Percentiles rank a stretch among this genome's conserved stretches.
These are phyloP conservation scores for Chromoteleia sp. DNA, from an alignment of 2,888 invertebrate species.

Conservation along the genomic window DNA sequence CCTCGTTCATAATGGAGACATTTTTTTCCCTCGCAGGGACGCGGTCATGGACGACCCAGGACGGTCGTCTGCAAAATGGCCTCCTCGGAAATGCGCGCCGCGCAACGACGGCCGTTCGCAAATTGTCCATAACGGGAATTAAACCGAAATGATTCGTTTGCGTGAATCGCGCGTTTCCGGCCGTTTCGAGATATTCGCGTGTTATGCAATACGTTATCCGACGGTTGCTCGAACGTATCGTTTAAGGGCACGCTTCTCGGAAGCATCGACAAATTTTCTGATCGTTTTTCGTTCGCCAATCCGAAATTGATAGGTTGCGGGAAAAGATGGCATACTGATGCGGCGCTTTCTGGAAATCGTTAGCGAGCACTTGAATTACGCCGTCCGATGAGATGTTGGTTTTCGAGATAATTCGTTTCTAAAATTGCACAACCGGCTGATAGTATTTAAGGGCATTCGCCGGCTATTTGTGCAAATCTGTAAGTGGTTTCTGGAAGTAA, in stretches of 20 bases:
- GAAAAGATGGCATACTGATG: constrained; percentile 42
- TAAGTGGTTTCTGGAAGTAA: constrained; percentile 42
- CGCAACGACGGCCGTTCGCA: constrained; percentile 48
- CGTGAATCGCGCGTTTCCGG: constrained; percentile 52
- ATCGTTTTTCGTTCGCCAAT: constrained; percentile 19
- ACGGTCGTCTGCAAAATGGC: constrained; percentile 54
- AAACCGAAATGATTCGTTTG: constrained; percentile 38
- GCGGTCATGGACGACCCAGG: no score
- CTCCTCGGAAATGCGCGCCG: constrained; percentile 42
- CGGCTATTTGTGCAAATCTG: constrained; percentile 37
- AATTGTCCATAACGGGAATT: constrained; percentile 65
- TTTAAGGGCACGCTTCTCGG: constrained; percentile 29
- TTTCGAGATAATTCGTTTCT: constrained; percentile 41
- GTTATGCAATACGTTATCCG: constrained; percentile 29
- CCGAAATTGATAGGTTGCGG: constrained; percentile 22
- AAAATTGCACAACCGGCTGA: constrained; percentile 32
- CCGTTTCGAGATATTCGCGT: constrained; percentile 28
- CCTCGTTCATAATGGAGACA: constrained; percentile 56
- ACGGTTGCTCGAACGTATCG: neutral
- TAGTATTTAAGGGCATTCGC: constrained; percentile 14
- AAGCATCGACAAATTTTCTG: constrained; percentile 38
- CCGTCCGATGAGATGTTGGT: constrained; percentile 20
- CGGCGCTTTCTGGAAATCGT: constrained; percentile 34
- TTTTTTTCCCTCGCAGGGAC: constrained; percentile 34
- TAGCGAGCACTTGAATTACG: constrained; percentile 24